A percentile compares a stretch with the other conserved stretches of the same genome.
Evolutionary conservation across 2,113 vertebrate species (phyloP).

Genomic region (Albula goreensis): DNA sequence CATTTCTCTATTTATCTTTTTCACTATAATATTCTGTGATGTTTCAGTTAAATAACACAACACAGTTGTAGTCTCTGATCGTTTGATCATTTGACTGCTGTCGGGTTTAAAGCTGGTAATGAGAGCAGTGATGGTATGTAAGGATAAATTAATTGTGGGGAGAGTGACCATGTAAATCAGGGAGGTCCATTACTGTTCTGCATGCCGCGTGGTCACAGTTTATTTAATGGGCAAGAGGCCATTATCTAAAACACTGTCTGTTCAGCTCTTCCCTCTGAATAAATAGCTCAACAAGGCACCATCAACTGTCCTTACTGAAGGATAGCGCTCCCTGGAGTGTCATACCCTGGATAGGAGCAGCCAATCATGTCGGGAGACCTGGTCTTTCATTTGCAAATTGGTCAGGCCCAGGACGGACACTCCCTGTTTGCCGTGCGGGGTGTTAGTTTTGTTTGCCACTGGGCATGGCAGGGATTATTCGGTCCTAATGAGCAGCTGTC

Average conservation of each 20-base stretch:
- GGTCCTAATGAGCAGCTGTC: slow-evolving; percentile 29
- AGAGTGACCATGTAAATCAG: not conserved
- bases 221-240: slow-evolving; percentile 11
- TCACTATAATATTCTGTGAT: not conserved
- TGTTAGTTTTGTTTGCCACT: not conserved
- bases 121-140: not conserved
- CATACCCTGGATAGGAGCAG: not conserved
- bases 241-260: slow-evolving; percentile 4
- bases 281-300: slow-evolving; percentile 1
- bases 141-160: not conserved
- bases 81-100: not conserved
- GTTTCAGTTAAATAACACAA: not conserved
- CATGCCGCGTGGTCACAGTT: not conserved
- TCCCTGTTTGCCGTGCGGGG: not conserved
- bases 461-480: not conserved
- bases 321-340: slow-evolving; percentile 13
- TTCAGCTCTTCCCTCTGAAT: slow-evolving; percentile 4
- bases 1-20: not conserved
- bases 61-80: too few relatives aligned
- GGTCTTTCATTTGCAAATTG: not conserved
- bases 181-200: not conserved
- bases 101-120: not conserved
- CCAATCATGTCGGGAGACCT: not conserved
- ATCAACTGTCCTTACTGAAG: not conserved
- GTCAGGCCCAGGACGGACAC: too few relatives aligned